phyloP scores from a whole-genome alignment of 1,140 invertebrate species.

The Eubasilissa regina region DNA sequence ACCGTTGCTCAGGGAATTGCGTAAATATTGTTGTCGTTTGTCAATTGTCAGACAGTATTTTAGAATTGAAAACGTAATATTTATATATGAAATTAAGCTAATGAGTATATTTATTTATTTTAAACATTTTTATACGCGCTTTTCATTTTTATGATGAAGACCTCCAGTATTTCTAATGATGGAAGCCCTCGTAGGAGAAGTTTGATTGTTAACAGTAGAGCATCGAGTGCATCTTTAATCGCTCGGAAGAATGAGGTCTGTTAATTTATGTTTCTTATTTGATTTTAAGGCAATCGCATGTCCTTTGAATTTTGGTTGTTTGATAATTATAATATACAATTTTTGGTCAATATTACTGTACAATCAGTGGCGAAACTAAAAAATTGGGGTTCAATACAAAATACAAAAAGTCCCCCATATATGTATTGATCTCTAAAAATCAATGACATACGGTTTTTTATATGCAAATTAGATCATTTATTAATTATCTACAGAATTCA shows the following conservation, averaged over 20 bases:
- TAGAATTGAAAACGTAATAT: no score
- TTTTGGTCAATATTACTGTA: no score
- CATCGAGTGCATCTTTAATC: neutral
- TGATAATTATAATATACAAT: no score
- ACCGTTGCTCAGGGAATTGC: neutral
- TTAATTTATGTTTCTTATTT: neutral
- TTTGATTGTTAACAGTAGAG: slow-evolving; percentile 22
- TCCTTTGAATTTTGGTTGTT: no score
- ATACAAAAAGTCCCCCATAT: no score
- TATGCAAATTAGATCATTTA: no score
- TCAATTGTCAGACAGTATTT: neutral
- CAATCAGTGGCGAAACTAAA: no score
- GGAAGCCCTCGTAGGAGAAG: slow-evolving; percentile 35
- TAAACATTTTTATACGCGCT: neutral
- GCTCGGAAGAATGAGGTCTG: slow-evolving; percentile 28
- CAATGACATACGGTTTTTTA: no score
- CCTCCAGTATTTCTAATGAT: neutral
- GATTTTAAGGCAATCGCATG: neutral
- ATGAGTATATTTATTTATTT: neutral
- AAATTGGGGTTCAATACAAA: no score
- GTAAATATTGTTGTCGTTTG: neutral
- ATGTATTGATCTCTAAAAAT: no score
- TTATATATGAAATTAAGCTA: neutral
- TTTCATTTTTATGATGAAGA: slow-evolving; percentile 9
- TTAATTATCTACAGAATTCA: no score